Evolutionary conservation across 2,888 invertebrate species (phyloP), one percentile per base, ranked within the genome.

Genomic region (Eupithecia vulgata): DNA sequence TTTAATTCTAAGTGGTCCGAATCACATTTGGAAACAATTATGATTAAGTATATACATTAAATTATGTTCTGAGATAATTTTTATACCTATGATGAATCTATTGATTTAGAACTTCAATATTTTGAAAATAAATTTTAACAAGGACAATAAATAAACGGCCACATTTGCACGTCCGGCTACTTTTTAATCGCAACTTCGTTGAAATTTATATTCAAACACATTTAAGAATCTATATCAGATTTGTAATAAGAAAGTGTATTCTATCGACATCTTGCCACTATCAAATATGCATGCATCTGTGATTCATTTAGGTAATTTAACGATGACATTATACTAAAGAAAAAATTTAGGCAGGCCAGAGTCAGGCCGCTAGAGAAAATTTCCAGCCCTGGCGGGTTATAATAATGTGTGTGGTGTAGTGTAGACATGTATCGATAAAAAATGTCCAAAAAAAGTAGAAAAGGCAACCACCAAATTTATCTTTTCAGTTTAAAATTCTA

Each of bases 241-340:
- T 4, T 40, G 66, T 48, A 64, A 25, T 62, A 21, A 64, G 35
- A 21, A 67, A 34, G 62, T 57, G 57, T 72, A 66, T 70, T 65
- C 67, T 72, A 68, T 69, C 45, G 62, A 77, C 66, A 82, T 88
- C 90, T 92, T 92, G 92, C 92, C 92, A 85, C 83, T 79, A 82
- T 81, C 74, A 82, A 83, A 10, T 35, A 64, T 64, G 45, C 83
- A 86, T 89, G 85, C 87, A 88, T 88, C 91, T 92, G 92, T 93
- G 92, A 93, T 93, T 89, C 83, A 84, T 82, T 57, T 57, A 80
- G 37, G 85, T 86, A 86, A 83, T 83, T 84, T 83, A 82, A 78
- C 79, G 75, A 81, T 79, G 82, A 82, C 82, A 80, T 83, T 83
- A n/a, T n/a, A 85, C 87, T 88, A 83, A 37, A 7, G 12, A 68